Conservation (phyloP, 2,113 vertebrate species). For the Chaenocephalus aceratus region DNA sequence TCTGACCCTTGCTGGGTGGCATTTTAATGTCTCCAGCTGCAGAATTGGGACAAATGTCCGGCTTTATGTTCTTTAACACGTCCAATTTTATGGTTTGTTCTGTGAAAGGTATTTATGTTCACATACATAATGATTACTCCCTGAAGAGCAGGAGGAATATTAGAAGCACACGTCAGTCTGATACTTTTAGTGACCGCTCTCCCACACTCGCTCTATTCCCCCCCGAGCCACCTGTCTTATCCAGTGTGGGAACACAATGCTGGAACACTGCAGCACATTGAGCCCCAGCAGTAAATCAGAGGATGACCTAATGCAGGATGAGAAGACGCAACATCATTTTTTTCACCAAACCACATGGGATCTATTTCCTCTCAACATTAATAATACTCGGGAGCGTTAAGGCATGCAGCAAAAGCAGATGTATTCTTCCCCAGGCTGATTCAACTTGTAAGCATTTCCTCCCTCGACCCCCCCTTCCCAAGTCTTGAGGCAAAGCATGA, state of each 20-base stretch:
- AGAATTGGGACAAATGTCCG: neutral
- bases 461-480: slow-evolving; percentile 36
- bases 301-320: slow-evolving; percentile 73
- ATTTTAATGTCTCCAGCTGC: slow-evolving; percentile 32
- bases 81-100: neutral
- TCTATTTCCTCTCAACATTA: slow-evolving; percentile 80
- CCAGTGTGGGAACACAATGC: slow-evolving; percentile 60
- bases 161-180: slow-evolving; percentile 48
- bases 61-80: slow-evolving; percentile 5
- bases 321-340: slow-evolving; percentile 65
- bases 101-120: slow-evolving; percentile 24
- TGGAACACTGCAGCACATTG: slow-evolving; percentile 45
- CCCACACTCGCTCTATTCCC: slow-evolving; percentile 55
- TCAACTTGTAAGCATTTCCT: slow-evolving; percentile 79
- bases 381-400: slow-evolving; percentile 79
- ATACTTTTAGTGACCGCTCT: slow-evolving; percentile 49
- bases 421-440: slow-evolving; percentile 77
- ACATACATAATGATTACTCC: neutral
- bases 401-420: slow-evolving; percentile 79
- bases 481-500: slow-evolving; percentile 79
- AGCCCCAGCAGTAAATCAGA: slow-evolving; percentile 63
- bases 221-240: slow-evolving; percentile 62
- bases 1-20: slow-evolving; percentile 13
- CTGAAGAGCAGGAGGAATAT: slow-evolving; percentile 37
- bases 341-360: slow-evolving; percentile 72